Evolutionary conservation across 1,140 invertebrate species (phyloP).

Genomic region (Lordiphosa collinella): DNA sequence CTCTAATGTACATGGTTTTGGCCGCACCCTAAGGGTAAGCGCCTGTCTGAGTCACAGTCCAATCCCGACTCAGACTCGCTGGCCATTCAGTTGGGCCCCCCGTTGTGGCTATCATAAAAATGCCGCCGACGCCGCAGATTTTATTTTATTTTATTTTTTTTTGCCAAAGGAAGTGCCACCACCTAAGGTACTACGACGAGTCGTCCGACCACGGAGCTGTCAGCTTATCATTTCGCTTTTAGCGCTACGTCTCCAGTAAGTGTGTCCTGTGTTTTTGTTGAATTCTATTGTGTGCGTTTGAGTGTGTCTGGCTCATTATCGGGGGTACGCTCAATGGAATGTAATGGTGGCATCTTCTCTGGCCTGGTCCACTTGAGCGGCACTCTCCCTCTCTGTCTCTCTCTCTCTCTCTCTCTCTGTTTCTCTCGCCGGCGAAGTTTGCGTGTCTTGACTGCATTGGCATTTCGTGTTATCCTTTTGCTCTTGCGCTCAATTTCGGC

Average conservation of each 20-base stretch:
- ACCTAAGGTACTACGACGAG: conserved; percentile 24
- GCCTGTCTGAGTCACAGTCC: conserved; percentile 30
- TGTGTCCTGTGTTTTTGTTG: conserved; percentile 41
- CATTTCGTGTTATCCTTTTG: conserved; percentile 67
- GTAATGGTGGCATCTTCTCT: conserved; percentile 57
- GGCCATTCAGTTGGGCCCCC: conserved; percentile 46
- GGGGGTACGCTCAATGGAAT: conserved; percentile 67
- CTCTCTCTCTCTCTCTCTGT: no score
- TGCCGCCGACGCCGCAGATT: conserved; percentile 30
- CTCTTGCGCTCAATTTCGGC: conserved; percentile 70
- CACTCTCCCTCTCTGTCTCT: neutral
- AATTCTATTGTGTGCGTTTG: conserved; percentile 4
- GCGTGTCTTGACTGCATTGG: conserved; percentile 45
- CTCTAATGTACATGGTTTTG: neutral
- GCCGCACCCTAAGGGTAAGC: conserved; percentile 28
- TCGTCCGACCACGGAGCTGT: conserved; percentile 61
- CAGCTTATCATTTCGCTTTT: conserved; percentile 76
- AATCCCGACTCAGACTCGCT: conserved; percentile 37
- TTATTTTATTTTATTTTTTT: conserved; percentile 11
- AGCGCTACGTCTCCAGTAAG: conserved; percentile 56
- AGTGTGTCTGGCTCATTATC: conserved; percentile 55
- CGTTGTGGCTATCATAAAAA: conserved; percentile 63
- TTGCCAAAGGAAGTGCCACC: conserved; percentile 37
- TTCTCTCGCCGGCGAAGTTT: conserved; percentile 28
- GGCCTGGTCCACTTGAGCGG: neutral